Conservation (phyloP, 1,140 invertebrate species). For the Sarcophaga peregrina region DNA sequence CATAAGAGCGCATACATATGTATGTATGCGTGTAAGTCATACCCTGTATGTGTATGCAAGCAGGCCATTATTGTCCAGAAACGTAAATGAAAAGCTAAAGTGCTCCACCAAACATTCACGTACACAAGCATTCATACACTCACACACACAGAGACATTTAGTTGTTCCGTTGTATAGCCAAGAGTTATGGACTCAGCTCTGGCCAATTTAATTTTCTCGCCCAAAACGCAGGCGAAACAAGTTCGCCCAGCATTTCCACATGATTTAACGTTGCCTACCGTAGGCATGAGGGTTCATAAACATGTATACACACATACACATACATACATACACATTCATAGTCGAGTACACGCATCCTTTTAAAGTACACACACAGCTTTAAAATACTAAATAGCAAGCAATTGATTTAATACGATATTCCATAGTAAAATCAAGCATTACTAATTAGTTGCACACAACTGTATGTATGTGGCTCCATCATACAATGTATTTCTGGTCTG, state of each 20-base stretch:
- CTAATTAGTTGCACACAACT: background rate
- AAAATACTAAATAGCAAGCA: too few species aligned
- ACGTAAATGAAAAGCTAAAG: background rate
- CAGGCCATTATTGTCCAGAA: background rate
- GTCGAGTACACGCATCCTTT: too few species aligned
- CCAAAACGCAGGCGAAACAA: slow-evolving; percentile 40
- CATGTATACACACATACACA: background rate
- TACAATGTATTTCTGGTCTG: background rate
- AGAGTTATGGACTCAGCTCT: slow-evolving; percentile 45
- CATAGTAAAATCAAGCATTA: too few species aligned
- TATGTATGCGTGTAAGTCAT: too few species aligned
- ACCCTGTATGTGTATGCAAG: too few species aligned
- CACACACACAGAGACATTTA: background rate
- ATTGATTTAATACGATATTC: too few species aligned
- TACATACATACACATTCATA: background rate
- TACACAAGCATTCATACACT: background rate
- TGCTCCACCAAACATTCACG: background rate
- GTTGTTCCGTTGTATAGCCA: slow-evolving; percentile 32
- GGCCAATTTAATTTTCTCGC: slow-evolving; percentile 46
- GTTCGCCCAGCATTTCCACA: slow-evolving; percentile 41
- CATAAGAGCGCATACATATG: background rate
- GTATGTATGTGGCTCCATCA: background rate
- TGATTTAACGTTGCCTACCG: slow-evolving; percentile 44
- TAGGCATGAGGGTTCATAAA: slow-evolving; percentile 34
- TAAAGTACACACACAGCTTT: too few species aligned